These are phyloP conservation scores for Pseudanteris insignis DNA, from an alignment of 2,888 invertebrate species.

Conservation along the genomic window DNA sequence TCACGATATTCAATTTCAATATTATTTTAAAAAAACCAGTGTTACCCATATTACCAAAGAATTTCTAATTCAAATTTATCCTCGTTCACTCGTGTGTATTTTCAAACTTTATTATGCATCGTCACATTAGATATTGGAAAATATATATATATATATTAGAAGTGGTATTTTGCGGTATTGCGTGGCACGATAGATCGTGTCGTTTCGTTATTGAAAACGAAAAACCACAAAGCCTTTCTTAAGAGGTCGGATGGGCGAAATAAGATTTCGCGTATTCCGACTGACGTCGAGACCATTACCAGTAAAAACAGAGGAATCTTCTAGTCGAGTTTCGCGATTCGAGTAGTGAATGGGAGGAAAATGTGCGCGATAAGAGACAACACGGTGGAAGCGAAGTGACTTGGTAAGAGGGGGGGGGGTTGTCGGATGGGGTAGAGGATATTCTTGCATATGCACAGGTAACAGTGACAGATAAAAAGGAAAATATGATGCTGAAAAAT, in stretches of 20 bases:
- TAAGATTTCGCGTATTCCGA: conserved; percentile 64
- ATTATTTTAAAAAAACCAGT: no score
- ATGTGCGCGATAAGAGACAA: conserved; percentile 44
- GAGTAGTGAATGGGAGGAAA: conserved; percentile 39
- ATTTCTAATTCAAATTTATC: no score
- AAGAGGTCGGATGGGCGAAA: conserved; percentile 54
- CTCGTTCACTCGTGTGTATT: no score
- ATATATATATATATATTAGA: background rate
- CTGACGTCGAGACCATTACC: conserved; percentile 64
- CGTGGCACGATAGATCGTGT: conserved; percentile 40
- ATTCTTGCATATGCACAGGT: conserved; percentile 43
- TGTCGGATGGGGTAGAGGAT: background rate
- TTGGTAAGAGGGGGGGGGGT: no score
- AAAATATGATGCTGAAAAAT: conserved; percentile 40
- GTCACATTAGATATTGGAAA: no score
- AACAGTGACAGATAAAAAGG: conserved; percentile 42
- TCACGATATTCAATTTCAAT: no score
- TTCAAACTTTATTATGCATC: no score
- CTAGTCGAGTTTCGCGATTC: conserved; percentile 38
- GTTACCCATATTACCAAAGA: no score
- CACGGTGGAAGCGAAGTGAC: no score
- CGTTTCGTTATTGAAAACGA: conserved; percentile 55
- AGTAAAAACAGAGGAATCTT: conserved; percentile 50
- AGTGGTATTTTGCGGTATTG: conserved; percentile 26
- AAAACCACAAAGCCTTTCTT: conserved; percentile 48